Conservation (phyloP, 2,113 vertebrate genomes). For the Todiramphus saurophagus region DNA sequence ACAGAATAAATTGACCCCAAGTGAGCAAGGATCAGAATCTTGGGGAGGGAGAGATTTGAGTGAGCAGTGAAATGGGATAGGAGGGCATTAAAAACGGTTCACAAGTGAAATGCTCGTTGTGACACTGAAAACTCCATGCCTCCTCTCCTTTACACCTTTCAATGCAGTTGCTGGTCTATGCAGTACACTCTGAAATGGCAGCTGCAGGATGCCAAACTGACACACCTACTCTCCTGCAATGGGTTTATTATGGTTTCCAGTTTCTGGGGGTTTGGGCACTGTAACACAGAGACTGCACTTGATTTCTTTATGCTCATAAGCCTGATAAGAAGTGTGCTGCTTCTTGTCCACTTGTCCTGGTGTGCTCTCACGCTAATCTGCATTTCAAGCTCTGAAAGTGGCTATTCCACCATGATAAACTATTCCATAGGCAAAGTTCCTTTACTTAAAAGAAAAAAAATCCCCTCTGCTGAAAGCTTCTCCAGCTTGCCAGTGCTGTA, state of each 20-base stretch:
- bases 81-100: neutral
- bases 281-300: neutral
- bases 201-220: neutral
- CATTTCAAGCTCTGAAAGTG: neutral
- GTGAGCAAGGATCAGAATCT: neutral
- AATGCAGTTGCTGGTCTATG: neutral
- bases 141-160: neutral
- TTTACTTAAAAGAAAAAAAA: neutral
- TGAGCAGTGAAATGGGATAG: neutral
- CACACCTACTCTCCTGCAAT: accelerated
- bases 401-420: neutral
- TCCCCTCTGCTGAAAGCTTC: accelerated
- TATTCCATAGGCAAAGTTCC: neutral
- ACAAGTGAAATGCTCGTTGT: neutral
- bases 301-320: neutral
- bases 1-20: neutral
- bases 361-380: neutral
- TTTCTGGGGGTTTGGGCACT: neutral
- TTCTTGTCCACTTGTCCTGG: neutral
- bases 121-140: neutral
- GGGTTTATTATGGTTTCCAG: neutral
- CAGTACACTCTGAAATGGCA: neutral
- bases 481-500: neutral
- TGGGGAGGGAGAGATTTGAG: neutral
- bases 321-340: neutral